These are phyloP conservation scores for Cyphomyrus plagiostoma DNA, from an alignment of 2,113 vertebrate species.

Conservation along the genomic window DNA sequence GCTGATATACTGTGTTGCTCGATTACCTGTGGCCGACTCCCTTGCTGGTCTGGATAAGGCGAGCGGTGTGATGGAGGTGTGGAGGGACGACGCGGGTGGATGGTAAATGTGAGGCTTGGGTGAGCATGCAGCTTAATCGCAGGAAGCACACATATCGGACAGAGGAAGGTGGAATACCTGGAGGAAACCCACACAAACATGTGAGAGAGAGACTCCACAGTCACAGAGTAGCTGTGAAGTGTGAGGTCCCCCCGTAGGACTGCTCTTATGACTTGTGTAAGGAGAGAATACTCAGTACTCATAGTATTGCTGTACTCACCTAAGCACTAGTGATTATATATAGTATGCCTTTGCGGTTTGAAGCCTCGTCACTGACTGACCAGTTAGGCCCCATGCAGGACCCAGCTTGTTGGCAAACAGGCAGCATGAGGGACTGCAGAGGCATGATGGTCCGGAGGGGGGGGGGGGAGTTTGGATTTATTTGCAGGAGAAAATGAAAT, in stretches of 20 bases:
- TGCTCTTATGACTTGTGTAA: neutral
- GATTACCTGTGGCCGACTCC: neutral
- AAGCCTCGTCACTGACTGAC: neutral
- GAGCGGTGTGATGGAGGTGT: neutral
- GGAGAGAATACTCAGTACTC: neutral
- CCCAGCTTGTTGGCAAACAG: neutral
- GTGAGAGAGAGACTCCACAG: no score
- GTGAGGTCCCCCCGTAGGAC: neutral
- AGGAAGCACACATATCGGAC: neutral
- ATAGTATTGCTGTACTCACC: neutral
- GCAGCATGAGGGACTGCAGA: neutral
- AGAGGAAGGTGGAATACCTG: no score
- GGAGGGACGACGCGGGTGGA: neutral
- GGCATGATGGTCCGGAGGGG: neutral
- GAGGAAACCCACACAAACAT: no score
- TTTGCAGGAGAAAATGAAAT: neutral
- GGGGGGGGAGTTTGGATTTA: neutral
- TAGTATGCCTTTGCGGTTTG: neutral
- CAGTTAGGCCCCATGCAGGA: neutral
- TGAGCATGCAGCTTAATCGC: neutral
- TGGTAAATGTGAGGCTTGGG: neutral
- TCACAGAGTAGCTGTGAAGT: neutral
- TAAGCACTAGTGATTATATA: neutral
- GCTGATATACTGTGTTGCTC: neutral
- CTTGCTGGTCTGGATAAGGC: neutral